These are phyloP conservation scores for Actenoides lindsayi DNA, from an alignment of 2,113 vertebrate species.

Conservation along the genomic window DNA sequence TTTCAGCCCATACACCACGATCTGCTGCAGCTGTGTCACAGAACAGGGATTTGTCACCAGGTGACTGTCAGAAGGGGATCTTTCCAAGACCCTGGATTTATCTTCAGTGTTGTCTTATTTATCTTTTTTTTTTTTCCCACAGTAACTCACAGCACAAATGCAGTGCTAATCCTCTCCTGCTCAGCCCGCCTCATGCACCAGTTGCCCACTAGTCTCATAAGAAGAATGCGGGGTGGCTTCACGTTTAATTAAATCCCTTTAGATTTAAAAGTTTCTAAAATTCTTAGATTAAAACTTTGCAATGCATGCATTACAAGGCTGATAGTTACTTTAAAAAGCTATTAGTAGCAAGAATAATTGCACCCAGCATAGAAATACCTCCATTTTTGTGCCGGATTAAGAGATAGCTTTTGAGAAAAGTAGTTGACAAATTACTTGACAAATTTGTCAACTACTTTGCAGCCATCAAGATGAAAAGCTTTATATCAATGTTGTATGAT, in stretches of 20 bases:
- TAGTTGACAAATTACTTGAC: slow-evolving; percentile 31
- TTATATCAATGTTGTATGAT: slow-evolving; percentile 23
- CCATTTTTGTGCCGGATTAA: neutral
- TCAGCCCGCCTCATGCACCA: neutral
- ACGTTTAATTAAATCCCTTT: neutral
- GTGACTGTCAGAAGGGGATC: neutral
- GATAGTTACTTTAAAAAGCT: neutral
- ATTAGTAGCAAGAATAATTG: neutral
- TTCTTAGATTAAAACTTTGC: neutral
- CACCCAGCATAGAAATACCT: neutral
- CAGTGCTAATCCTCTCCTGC: neutral
- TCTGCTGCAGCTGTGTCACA: neutral
- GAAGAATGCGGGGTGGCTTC: neutral
- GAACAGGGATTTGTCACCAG: neutral
- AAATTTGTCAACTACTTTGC: slow-evolving; percentile 15
- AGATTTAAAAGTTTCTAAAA: neutral
- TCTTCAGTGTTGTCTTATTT: neutral
- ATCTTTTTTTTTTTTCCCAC: neutral
- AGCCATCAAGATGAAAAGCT: slow-evolving; percentile 21
- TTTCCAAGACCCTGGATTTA: neutral
- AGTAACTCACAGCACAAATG: neutral
- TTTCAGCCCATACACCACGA: neutral
- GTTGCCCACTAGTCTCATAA: neutral
- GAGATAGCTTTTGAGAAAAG: neutral
- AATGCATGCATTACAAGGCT: neutral